Percentiles rank a stretch among this genome's conserved stretches.
phyloP scores from a whole-genome alignment of 1,140 invertebrate species.

The Saccostrea glomerata region DNA sequence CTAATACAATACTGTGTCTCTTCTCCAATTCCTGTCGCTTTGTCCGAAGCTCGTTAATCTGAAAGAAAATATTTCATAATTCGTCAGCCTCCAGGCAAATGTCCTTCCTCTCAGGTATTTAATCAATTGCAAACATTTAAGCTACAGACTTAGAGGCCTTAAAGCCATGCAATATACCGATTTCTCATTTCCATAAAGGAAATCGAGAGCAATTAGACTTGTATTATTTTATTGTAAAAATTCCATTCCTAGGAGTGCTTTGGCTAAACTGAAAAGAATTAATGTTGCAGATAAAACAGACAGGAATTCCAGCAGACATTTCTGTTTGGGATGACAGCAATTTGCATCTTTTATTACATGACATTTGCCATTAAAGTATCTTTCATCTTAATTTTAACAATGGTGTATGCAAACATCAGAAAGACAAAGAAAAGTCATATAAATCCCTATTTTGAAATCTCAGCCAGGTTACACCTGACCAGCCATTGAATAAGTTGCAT shows the following conservation, averaged over 20 bases:
- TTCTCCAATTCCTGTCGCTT: slow-evolving; percentile 92
- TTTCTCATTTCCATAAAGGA: slow-evolving; percentile 31
- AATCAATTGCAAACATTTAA: slow-evolving; percentile 15
- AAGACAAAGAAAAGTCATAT: neutral
- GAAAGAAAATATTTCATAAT: slow-evolving; percentile 41
- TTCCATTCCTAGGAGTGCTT: slow-evolving; percentile 11
- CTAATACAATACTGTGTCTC: slow-evolving; percentile 83
- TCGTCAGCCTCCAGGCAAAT: neutral
- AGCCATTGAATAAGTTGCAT: too few species aligned
- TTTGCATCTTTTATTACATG: neutral
- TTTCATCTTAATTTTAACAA: neutral
- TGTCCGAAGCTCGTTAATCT: slow-evolving; percentile 90
- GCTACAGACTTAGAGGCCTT: neutral
- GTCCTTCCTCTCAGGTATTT: slow-evolving; percentile 3
- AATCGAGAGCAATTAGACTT: neutral
- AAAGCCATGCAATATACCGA: slow-evolving; percentile 5
- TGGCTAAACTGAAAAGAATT: slow-evolving; percentile 3
- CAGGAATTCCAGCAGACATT: neutral
- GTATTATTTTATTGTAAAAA: neutral
- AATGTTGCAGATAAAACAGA: neutral
- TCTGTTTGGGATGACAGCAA: neutral
- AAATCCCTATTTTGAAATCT: neutral
- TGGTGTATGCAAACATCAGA: neutral
- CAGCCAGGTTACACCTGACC: too few species aligned
- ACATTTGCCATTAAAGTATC: neutral